Evolutionary conservation across 2,888 invertebrate genomes (phyloP).

Genomic region (Diarsia rubi): DNA sequence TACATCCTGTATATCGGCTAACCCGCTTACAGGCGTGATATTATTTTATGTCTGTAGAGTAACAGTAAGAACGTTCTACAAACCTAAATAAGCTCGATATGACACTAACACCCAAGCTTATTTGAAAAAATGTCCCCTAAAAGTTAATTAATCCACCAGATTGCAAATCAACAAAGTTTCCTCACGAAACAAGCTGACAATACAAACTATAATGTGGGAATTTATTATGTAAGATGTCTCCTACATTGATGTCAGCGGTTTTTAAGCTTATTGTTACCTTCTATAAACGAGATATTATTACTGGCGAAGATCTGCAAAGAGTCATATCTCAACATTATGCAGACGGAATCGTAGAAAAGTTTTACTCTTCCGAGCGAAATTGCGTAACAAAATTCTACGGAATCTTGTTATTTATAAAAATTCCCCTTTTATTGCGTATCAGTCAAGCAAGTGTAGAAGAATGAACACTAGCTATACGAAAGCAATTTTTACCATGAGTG

Average conservation of each 20-base stretch:
- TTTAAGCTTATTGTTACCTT: constrained; percentile 3
- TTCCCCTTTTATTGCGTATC: neutral
- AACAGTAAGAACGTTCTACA: too few species aligned
- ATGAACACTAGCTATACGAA: constrained; percentile 1
- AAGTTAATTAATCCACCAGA: neutral
- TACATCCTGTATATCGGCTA: too few species aligned
- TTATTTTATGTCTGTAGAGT: too few species aligned
- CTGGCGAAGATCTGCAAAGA: too few species aligned
- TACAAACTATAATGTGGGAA: constrained; percentile 52
- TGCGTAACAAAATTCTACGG: neutral
- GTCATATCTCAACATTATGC: too few species aligned
- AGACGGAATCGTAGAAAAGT: too few species aligned
- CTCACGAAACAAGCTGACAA: constrained; percentile 25
- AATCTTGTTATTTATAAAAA: neutral
- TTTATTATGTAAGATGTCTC: constrained; percentile 35
- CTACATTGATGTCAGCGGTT: constrained; percentile 13
- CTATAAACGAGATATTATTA: neutral
- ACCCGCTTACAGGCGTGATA: too few species aligned
- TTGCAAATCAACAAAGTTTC: constrained; percentile 19
- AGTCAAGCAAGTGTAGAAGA: neutral
- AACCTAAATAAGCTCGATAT: too few species aligned
- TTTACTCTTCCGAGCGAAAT: neutral
- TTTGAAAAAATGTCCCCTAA: neutral
- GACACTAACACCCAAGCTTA: too few species aligned
- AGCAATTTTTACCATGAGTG: constrained; percentile 9